Evolutionary conservation across 1,140 invertebrate species (phyloP), one percentile per base, ranked within the genome.

Genomic region (Venturia canescens): DNA sequence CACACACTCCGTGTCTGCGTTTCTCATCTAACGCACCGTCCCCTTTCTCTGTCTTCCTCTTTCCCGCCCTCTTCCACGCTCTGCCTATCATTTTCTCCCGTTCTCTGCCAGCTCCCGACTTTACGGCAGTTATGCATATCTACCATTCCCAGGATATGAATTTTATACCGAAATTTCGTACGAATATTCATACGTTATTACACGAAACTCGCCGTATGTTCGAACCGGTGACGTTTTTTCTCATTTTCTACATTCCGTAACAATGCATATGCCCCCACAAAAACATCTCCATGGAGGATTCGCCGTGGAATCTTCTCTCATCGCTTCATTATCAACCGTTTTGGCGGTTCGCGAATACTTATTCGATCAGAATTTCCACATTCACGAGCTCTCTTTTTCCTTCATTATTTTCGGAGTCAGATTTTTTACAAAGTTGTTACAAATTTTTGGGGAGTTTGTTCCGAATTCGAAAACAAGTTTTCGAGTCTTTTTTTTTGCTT

Each of bases 111-210:
- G n/a, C n/a, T 21, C 50, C 50, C 50, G 50, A 53, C 18, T 53
- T 11, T 21, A 9, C 7, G 18, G 6, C 50, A 53, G 50, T 53
- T 53, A 53, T 53, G 50, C 1, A 53, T 23, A 67, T 26, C 23
- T 5, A 57, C 53, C 53, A 57, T n/a, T 63, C 60, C 60, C n/a
- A 26, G 60, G 23, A 63, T 23, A n/a, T 26, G 23, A 63, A 63
- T 63, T 63, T 63, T 18, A 63, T 23, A 23, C 23, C 23, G 48
- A 21, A 48, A 48, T 71, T 44, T 71, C 38, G n/a, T 71, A 71
- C 69, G 38, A 71, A 71, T 71, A 71, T 71, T 71, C 38, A 71
- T 71, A 48, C 44, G 16, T 44, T n/a, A 71, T 71, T 48, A 71
- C 69, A 38, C 29, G n/a, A 63, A 63, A 6, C 60, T n/a, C 26